phyloP scores from a whole-genome alignment of 2,797 vertebrate genomes.

The Halcyon badia region DNA sequence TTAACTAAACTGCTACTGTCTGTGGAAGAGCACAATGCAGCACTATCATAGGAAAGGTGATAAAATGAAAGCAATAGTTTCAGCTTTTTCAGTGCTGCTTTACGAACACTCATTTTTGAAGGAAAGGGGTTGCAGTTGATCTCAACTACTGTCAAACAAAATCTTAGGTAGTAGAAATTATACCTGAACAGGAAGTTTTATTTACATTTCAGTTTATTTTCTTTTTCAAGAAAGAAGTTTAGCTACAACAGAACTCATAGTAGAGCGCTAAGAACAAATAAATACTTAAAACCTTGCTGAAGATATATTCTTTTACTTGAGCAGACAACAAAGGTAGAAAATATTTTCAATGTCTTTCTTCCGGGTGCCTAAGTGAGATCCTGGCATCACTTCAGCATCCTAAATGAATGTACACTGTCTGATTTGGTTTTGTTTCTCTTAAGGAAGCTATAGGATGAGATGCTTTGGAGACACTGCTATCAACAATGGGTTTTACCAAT shows the following conservation, averaged over 20 bases:
- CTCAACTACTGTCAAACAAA: background rate
- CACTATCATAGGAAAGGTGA: background rate
- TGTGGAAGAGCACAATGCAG: background rate
- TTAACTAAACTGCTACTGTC: background rate
- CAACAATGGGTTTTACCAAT: background rate
- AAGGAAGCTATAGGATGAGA: background rate
- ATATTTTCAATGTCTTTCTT: background rate
- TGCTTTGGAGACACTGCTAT: background rate
- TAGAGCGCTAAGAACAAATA: background rate
- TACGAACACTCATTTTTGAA: accelerated
- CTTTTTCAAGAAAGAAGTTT: background rate
- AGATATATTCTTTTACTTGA: accelerated
- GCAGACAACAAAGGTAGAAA: background rate
- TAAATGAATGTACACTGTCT: background rate
- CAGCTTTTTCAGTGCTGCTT: background rate
- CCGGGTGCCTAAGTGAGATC: background rate
- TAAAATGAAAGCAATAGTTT: background rate
- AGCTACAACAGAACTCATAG: background rate
- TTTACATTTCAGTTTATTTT: background rate
- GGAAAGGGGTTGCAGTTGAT: background rate
- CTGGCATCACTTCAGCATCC: background rate
- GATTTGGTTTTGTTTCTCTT: background rate
- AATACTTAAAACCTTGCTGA: background rate
- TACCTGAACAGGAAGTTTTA: background rate
- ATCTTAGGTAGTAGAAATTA: background rate